Conservation (phyloP, 2,888 invertebrate species). For the Syritta pipiens region DNA sequence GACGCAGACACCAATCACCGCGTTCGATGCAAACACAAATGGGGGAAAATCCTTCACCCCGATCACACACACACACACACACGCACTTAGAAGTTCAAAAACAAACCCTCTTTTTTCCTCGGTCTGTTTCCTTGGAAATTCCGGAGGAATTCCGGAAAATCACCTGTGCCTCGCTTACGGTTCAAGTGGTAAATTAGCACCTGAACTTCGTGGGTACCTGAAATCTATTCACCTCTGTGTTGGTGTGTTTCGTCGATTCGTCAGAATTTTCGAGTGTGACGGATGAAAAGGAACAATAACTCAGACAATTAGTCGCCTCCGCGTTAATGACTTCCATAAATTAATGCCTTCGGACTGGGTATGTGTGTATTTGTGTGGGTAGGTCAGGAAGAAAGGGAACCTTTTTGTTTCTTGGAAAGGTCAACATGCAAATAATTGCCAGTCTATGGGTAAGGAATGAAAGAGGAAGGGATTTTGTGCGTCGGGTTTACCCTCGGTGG, state of each 20-base stretch:
- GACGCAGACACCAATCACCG: slow-evolving; percentile 59
- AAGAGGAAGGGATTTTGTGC: no score
- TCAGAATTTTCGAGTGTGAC: slow-evolving; percentile 12
- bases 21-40: slow-evolving; percentile 20
- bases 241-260: no score
- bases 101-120: no score
- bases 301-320: slow-evolving; percentile 61
- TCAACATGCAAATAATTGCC: slow-evolving; percentile 32
- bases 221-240: no score
- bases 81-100: no score
- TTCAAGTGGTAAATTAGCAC: slow-evolving; percentile 25
- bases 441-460: no score
- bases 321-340: slow-evolving; percentile 54
- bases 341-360: background rate
- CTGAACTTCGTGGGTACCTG: slow-evolving; percentile 1
- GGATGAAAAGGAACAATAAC: slow-evolving; percentile 24
- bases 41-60: no score
- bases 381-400: background rate
- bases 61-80: no score
- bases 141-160: slow-evolving; percentile 30
- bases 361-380: background rate
- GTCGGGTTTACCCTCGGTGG: no score
- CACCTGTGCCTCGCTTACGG: background rate
- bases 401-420: background rate
- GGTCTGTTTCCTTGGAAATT: slow-evolving; percentile 20